phyloP scores from a whole-genome alignment of 1,140 invertebrate species.

The Leptopilina boulardi region DNA sequence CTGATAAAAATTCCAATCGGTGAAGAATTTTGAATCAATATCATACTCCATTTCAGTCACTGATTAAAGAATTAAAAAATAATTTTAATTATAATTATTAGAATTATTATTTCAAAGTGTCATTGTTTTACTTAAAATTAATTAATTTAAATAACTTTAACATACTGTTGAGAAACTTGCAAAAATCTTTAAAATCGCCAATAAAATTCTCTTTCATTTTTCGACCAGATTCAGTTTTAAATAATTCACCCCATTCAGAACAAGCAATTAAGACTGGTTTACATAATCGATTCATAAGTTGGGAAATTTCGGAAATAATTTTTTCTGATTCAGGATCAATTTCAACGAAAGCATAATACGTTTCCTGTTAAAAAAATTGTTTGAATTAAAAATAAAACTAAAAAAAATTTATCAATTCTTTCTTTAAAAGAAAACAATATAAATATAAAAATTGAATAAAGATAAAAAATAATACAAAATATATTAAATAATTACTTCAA shows the following conservation, averaged over 20 bases:
- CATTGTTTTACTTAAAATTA: constrained; percentile 5
- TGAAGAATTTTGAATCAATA: constrained; percentile 76
- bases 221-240: constrained; percentile 71
- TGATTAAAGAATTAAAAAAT: constrained; percentile 61
- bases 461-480: constrained; percentile 14
- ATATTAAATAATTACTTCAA: constrained; percentile 69
- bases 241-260: constrained; percentile 77
- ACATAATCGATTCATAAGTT: constrained; percentile 73
- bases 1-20: constrained; percentile 76
- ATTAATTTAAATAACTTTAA: constrained; percentile 33
- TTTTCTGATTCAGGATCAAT: constrained; percentile 62
- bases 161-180: constrained; percentile 76
- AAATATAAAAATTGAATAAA: constrained; percentile 34
- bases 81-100: constrained; percentile 13
- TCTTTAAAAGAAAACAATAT: no score
- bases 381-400: background rate
- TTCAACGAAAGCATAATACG: constrained; percentile 69
- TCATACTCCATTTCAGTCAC: constrained; percentile 80
- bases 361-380: constrained; percentile 67
- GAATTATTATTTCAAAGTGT: constrained; percentile 47
- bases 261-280: constrained; percentile 71
- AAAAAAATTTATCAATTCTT: background rate
- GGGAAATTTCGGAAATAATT: constrained; percentile 70
- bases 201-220: constrained; percentile 77
- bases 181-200: constrained; percentile 76